Percentiles rank a stretch among this genome's conserved stretches.
Evolutionary conservation across 2,888 invertebrate species (phyloP).

Genomic region (Euclidia mi): DNA sequence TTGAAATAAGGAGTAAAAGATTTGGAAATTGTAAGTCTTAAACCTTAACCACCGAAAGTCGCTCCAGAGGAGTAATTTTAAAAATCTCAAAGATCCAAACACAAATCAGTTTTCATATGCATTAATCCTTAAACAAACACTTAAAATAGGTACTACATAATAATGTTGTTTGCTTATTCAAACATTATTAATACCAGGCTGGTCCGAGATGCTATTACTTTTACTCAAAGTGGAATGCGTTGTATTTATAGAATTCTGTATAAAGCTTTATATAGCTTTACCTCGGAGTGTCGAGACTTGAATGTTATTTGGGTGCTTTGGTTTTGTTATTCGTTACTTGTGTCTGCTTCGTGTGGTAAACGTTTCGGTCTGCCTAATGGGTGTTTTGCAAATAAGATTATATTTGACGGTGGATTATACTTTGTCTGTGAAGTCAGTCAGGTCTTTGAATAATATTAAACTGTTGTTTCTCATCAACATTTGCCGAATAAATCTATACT

Average conservation of each 20-base stretch:
- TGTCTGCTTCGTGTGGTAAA: neutral
- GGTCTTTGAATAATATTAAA: no score
- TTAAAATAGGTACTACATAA: neutral
- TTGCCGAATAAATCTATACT: no score
- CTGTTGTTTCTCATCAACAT: no score
- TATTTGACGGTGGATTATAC: no score
- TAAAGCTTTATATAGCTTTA: slow-evolving; percentile 33
- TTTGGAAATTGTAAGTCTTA: no score
- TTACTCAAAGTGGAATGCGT: slow-evolving; percentile 31
- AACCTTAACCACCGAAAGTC: no score
- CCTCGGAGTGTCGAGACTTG: slow-evolving; percentile 22
- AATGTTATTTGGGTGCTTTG: slow-evolving; percentile 24
- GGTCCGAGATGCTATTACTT: slow-evolving; percentile 27
- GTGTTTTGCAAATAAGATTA: neutral
- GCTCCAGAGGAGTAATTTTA: no score
- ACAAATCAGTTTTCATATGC: neutral
- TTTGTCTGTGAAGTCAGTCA: no score
- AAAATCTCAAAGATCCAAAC: neutral
- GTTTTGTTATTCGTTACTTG: slow-evolving; percentile 15
- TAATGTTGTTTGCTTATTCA: slow-evolving; percentile 48
- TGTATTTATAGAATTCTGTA: slow-evolving; percentile 41
- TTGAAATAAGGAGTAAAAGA: no score
- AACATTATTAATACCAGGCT: slow-evolving; percentile 31
- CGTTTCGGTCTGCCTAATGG: neutral
- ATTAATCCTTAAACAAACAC: slow-evolving; percentile 4